Conservation (phyloP, 2,797 vertebrate species). For the Eulemur coronatus region DNA sequence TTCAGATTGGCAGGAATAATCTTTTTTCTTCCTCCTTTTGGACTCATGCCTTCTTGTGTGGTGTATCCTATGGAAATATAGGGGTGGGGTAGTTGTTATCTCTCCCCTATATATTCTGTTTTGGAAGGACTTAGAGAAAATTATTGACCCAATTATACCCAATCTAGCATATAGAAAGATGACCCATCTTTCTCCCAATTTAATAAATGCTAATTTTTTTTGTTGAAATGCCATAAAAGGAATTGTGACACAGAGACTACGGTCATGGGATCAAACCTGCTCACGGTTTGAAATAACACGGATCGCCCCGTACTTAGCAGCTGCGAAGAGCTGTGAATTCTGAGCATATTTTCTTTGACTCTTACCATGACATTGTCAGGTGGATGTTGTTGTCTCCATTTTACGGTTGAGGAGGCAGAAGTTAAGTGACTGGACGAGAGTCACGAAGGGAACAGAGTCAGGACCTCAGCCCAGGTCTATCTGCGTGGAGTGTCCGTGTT, state of each 20-base stretch:
- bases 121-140: not conserved
- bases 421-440: not conserved
- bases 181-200: not conserved
- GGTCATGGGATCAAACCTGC: not conserved
- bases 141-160: not conserved
- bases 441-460: not conserved
- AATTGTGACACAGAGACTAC: not conserved
- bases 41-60: not conserved
- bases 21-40: not conserved
- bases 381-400: not conserved
- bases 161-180: not conserved
- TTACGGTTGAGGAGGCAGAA: not conserved
- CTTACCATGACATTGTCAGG: not conserved
- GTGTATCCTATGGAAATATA: not conserved
- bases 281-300: not conserved
- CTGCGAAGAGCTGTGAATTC: not conserved
- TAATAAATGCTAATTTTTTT: not conserved
- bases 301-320: not conserved
- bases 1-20: not conserved
- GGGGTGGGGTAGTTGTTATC: no score
- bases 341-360: not conserved
- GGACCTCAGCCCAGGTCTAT: not conserved
- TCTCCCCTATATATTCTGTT: not conserved
- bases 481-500: fast-evolving
- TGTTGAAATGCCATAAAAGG: no score